Conservation (phyloP, 2,113 vertebrate genomes). For the Oreotrochilus melanogaster region DNA sequence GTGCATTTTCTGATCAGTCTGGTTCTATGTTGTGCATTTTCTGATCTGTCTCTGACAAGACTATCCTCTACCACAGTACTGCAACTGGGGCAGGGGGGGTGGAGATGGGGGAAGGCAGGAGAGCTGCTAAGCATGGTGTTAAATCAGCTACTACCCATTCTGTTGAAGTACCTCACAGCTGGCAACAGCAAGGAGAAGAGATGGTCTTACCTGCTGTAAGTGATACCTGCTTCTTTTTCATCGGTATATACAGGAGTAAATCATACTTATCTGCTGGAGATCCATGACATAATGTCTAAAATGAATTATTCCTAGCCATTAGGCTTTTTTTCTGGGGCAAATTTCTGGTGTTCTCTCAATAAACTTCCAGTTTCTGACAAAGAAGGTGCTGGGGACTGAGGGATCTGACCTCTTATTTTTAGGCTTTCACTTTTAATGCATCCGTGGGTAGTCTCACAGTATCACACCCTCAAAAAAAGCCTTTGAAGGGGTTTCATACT, state of each 20-base stretch:
- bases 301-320: neutral
- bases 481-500: accelerated
- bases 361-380: neutral
- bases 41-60: accelerated
- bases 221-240: neutral
- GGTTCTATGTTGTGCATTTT: neutral
- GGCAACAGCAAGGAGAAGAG: neutral
- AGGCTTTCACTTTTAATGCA: neutral
- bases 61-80: neutral
- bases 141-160: neutral
- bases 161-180: neutral
- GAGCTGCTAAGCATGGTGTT: neutral
- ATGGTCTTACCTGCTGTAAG: neutral
- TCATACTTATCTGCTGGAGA: neutral
- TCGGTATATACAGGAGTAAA: neutral
- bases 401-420: neutral
- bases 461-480: neutral
- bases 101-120: neutral
- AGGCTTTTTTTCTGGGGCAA: neutral
- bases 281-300: neutral
- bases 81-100: neutral
- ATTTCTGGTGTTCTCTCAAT: neutral
- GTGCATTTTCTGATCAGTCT: no score
- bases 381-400: neutral
- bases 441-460: neutral